These are phyloP conservation scores for Prunella himalayana DNA, from an alignment of 2,113 vertebrate genomes.

Conservation along the genomic window DNA sequence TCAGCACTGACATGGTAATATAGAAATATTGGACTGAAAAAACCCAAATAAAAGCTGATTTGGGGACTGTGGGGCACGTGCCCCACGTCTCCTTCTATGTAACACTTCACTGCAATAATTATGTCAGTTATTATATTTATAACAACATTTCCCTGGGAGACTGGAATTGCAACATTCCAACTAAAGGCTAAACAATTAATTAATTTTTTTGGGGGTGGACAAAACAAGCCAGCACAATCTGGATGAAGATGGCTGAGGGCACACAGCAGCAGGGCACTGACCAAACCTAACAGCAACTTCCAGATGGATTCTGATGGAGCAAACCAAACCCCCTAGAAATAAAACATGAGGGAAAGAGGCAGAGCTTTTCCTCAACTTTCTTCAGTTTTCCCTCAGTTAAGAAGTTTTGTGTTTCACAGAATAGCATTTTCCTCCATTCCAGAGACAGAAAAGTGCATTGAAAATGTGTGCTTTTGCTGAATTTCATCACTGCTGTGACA, in stretches of 20 bases:
- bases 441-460: not conserved
- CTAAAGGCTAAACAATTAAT: constrained; percentile 27
- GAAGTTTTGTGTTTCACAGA: not conserved
- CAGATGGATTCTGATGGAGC: not conserved
- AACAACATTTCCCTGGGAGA: constrained; percentile 13
- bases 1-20: not conserved
- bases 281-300: not conserved
- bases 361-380: not conserved
- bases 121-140: constrained; percentile 19
- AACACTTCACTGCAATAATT: not conserved
- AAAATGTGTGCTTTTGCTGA: not conserved
- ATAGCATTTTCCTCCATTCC: not conserved
- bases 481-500: not conserved
- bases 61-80: not conserved
- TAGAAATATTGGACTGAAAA: not conserved
- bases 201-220: not conserved
- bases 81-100: not conserved
- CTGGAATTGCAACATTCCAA: constrained; percentile 57
- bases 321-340: not conserved
- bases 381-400: not conserved
- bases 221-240: not conserved
- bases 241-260: not conserved
- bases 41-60: not conserved
- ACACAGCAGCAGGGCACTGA: not conserved
- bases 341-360: not conserved